phyloP scores from a whole-genome alignment of 2,113 vertebrate genomes.

The Lates calcarifer region DNA sequence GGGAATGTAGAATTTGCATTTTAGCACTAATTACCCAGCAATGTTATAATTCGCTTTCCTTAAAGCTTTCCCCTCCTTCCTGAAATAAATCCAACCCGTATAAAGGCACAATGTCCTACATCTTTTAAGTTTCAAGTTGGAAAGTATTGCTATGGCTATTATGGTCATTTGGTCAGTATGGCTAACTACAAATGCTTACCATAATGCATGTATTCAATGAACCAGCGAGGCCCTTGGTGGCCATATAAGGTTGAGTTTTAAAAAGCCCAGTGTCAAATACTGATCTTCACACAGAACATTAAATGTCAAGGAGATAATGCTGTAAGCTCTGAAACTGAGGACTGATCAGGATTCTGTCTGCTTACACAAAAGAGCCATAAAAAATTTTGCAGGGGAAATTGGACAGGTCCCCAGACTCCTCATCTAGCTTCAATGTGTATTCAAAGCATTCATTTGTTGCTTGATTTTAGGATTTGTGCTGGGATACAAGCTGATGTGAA shows the following conservation, averaged over 20 bases:
- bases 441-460: not conserved
- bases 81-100: not conserved
- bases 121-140: not conserved
- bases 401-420: slow-evolving; percentile 22
- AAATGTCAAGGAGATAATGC: slow-evolving; percentile 34
- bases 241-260: slow-evolving; percentile 8
- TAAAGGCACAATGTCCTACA: not conserved
- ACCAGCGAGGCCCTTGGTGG: not conserved
- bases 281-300: slow-evolving; percentile 19
- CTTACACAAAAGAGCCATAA: slow-evolving; percentile 30
- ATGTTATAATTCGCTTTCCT: not conserved
- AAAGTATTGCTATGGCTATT: not conserved
- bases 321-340: not conserved
- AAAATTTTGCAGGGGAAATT: slow-evolving; percentile 25
- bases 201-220: not conserved
- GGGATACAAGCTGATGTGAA: not conserved
- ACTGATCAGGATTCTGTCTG: slow-evolving; percentile 27
- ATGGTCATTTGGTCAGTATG: not conserved
- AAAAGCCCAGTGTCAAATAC: not conserved
- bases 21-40: not conserved
- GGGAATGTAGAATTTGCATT: not conserved
- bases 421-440: not conserved
- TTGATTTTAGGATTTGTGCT: slow-evolving; percentile 6
- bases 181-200: not conserved
- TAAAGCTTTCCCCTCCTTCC: not conserved